phyloP scores from a whole-genome alignment of 2,113 vertebrate genomes.

The Typhlomys cinereus region DNA sequence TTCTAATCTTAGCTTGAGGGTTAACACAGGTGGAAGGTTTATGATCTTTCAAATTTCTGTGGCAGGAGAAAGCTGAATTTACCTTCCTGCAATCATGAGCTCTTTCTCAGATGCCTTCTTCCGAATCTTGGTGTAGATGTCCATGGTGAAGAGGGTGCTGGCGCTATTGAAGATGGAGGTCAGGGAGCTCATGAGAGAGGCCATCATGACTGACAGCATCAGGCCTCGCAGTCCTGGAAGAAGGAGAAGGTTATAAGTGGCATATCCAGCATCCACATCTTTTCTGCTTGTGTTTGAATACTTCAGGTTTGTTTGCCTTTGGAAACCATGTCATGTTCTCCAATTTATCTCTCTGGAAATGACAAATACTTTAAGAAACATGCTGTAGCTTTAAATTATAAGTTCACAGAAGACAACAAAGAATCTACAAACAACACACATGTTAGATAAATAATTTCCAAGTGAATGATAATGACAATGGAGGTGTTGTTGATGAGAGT shows the following conservation, averaged over 20 bases:
- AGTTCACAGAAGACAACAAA: background rate
- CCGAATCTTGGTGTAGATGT: conserved; percentile 94
- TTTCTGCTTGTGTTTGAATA: background rate
- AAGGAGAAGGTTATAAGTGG: conserved; percentile 28
- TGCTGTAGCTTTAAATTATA: background rate
- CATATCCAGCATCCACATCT: background rate
- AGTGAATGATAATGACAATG: background rate
- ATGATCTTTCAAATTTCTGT: background rate
- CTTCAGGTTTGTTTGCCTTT: background rate
- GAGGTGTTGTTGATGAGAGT: background rate
- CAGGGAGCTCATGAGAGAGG: conserved; percentile 97
- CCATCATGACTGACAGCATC: conserved; percentile 97
- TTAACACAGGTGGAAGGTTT: background rate
- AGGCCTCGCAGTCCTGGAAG: conserved; percentile 93
- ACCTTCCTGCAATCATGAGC: conserved; percentile 90
- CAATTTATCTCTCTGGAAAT: background rate
- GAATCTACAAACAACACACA: background rate
- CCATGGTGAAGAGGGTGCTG: conserved; percentile 98
- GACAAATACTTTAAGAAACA: background rate
- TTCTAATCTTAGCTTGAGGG: background rate
- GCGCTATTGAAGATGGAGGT: conserved; percentile 99
- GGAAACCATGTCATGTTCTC: background rate
- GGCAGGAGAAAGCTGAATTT: background rate
- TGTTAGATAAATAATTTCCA: background rate
- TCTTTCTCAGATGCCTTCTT: conserved; percentile 88